These are phyloP conservation scores for Deilephila elpenor DNA, from an alignment of 2,888 invertebrate species.

Conservation along the genomic window DNA sequence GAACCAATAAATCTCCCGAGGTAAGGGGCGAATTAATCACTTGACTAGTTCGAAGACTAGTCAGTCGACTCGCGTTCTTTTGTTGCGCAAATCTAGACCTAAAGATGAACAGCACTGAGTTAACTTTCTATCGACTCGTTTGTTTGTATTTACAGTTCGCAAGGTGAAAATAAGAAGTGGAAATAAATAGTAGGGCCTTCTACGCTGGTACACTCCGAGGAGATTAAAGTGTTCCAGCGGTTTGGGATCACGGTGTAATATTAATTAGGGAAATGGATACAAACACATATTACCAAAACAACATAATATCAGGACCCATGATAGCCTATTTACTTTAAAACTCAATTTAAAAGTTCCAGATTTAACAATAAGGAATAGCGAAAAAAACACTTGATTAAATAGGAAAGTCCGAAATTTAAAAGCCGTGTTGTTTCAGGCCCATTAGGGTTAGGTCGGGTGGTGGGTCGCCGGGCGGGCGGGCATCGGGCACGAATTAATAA, in stretches of 20 bases:
- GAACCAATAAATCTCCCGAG: conserved; percentile 84
- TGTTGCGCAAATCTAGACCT: conserved; percentile 56
- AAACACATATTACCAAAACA: neutral
- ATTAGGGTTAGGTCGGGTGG: conserved; percentile 73
- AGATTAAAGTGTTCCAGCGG: conserved; percentile 79
- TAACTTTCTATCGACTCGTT: conserved; percentile 49
- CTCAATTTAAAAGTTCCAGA: neutral
- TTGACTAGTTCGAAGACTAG: conserved; percentile 73
- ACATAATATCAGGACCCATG: neutral
- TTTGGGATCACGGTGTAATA: conserved; percentile 64
- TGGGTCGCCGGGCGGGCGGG: conserved; percentile 61
- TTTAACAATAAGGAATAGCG: conserved; percentile 57
- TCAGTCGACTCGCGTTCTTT: conserved; percentile 57
- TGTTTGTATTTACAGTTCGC: conserved; percentile 70
- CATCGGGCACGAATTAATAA: conserved; percentile 79
- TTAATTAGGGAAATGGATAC: conserved; percentile 67
- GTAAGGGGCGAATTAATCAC: conserved; percentile 84
- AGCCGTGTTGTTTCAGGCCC: conserved; percentile 76
- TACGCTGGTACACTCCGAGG: conserved; percentile 74
- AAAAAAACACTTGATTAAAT: conserved; percentile 72
- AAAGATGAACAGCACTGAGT: conserved; percentile 51
- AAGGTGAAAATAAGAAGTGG: conserved; percentile 82
- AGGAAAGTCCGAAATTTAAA: conserved; percentile 72
- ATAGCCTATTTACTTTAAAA: neutral
- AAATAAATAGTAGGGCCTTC: conserved; percentile 77